A percentile compares a stretch with the other conserved stretches of the same genome.
phyloP scores from a whole-genome alignment of 2,113 vertebrate genomes.

The Centropristis striata region DNA sequence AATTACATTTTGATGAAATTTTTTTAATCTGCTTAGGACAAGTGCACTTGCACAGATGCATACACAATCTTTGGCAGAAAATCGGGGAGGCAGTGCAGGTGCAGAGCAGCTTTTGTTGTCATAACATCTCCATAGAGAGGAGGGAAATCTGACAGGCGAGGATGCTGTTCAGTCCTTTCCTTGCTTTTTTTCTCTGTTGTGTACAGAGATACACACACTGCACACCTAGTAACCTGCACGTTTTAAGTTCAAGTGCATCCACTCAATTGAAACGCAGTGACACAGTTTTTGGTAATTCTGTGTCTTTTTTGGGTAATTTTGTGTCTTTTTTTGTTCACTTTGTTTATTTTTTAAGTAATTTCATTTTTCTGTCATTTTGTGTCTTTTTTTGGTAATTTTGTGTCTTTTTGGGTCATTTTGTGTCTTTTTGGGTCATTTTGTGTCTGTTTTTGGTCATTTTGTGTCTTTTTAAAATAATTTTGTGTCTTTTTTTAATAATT shows the following conservation, averaged over 20 bases:
- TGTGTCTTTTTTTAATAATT: too few species aligned
- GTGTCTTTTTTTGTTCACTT: too few species aligned
- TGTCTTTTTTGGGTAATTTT: too few species aligned
- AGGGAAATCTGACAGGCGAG: slow-evolving; percentile 53
- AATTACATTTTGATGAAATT: slow-evolving; percentile 69
- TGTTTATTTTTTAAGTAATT: too few species aligned
- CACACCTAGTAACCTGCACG: too few species aligned
- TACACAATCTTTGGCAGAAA: slow-evolving; percentile 25
- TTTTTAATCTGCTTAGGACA: slow-evolving; percentile 72
- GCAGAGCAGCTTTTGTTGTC: slow-evolving; percentile 73
- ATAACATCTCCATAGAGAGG: slow-evolving; percentile 72
- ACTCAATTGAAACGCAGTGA: slow-evolving; percentile 26
- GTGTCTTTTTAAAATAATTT: too few species aligned
- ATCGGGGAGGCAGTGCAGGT: slow-evolving; percentile 60
- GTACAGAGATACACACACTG: slow-evolving; percentile 9
- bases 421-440: too few species aligned
- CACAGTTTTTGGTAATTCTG: too few species aligned
- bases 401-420: too few species aligned
- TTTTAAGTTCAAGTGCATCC: background rate
- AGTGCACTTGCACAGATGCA: slow-evolving; percentile 47
- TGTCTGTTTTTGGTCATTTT: too few species aligned
- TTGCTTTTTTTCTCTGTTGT: slow-evolving; percentile 27
- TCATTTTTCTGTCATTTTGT: too few species aligned
- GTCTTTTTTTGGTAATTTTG: too few species aligned
- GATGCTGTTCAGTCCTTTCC: slow-evolving; percentile 38